Conservation (phyloP, 2,113 vertebrate species). For the Heptranchias perlo region DNA sequence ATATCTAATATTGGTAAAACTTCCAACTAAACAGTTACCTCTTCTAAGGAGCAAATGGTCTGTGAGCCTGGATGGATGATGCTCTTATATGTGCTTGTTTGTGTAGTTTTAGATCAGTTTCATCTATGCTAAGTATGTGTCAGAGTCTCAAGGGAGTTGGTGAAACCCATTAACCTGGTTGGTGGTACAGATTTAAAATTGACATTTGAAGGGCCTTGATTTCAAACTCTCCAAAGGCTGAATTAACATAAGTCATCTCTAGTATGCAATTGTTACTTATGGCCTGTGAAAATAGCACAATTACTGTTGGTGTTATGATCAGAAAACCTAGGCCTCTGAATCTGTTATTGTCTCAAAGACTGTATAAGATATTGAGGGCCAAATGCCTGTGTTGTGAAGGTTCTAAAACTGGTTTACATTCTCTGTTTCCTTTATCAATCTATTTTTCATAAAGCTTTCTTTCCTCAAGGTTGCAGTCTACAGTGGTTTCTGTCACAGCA, state of each 20-base stretch:
- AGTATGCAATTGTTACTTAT: no score
- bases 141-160: background rate
- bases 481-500: background rate
- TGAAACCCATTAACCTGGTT: background rate
- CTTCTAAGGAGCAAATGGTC: background rate
- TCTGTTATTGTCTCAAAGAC: no score
- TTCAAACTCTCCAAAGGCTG: background rate
- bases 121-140: background rate
- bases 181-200: background rate
- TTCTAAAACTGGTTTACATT: no score
- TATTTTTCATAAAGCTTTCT: no score
- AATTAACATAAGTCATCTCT: no score
- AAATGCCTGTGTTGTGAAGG: no score
- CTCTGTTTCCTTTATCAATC: no score
- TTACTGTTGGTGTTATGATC: no score
- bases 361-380: no score
- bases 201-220: background rate
- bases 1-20: no score
- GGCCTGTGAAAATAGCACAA: no score
- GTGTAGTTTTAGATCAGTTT: background rate
- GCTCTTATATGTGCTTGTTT: background rate
- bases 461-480: background rate
- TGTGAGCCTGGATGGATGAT: background rate
- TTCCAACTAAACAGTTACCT: background rate
- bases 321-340: no score